Conservation (phyloP, 2,113 vertebrate species). For the Oreochromis aureus region DNA sequence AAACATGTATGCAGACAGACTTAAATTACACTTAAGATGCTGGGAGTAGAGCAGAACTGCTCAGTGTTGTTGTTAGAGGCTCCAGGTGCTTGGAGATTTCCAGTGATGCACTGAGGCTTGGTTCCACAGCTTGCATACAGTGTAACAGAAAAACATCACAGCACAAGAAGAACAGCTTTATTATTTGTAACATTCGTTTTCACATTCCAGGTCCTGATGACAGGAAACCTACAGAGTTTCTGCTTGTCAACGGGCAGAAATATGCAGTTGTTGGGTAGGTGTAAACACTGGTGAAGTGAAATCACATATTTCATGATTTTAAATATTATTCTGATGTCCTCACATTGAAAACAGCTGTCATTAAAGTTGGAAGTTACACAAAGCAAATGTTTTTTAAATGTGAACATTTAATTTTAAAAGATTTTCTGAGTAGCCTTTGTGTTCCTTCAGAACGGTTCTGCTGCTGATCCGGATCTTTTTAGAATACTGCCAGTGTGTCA, state of each 20-base stretch:
- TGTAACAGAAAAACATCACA: neutral
- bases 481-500: constrained; percentile 98
- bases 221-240: constrained; percentile 85
- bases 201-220: constrained; percentile 76
- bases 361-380: neutral
- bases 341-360: neutral
- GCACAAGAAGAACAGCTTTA: neutral
- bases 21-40: neutral
- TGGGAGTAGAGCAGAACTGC: neutral
- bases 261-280: constrained; percentile 94
- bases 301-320: neutral
- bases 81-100: neutral
- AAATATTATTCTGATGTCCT: neutral
- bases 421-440: neutral
- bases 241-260: constrained; percentile 86
- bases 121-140: neutral
- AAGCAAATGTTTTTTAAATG: neutral
- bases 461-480: constrained; percentile 96
- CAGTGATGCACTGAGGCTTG: neutral
- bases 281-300: neutral
- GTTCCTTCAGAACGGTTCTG: constrained; percentile 84
- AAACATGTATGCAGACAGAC: neutral
- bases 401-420: neutral
- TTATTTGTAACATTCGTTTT: neutral
- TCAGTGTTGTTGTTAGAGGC: neutral